These are phyloP conservation scores for Cottus gobio DNA, from an alignment of 2,113 vertebrate species.

Conservation along the genomic window DNA sequence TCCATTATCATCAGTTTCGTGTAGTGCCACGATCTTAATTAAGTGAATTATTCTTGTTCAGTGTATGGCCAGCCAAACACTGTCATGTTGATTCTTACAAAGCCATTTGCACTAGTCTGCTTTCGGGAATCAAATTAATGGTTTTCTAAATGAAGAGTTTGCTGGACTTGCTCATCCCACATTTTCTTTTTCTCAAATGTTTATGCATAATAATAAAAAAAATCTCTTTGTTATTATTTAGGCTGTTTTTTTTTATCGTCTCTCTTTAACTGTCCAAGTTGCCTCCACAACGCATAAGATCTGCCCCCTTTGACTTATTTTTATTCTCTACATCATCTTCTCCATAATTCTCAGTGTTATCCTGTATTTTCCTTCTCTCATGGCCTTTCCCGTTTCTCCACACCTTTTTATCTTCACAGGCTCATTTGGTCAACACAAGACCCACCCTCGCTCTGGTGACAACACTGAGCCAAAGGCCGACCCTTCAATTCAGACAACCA, in stretches of 20 bases:
- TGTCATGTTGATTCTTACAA: neutral
- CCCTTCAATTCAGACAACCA: constrained; percentile 57
- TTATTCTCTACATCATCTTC: neutral
- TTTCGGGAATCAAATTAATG: constrained; percentile 40
- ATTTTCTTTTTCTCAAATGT: constrained; percentile 36
- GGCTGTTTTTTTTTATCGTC: neutral
- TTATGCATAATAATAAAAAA: neutral
- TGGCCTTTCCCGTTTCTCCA: neutral
- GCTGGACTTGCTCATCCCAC: constrained; percentile 36
- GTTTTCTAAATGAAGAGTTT: constrained; percentile 33
- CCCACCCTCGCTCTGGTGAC: constrained; percentile 65
- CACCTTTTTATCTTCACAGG: constrained; percentile 64
- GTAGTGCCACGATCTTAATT: constrained; percentile 37
- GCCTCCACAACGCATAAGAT: neutral
- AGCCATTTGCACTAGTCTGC: neutral
- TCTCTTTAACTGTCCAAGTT: neutral
- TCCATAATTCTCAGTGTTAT: neutral
- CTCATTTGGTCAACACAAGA: constrained; percentile 81
- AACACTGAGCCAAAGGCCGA: constrained; percentile 55
- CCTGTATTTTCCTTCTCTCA: neutral
- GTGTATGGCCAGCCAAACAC: constrained; percentile 40
- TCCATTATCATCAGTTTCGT: constrained; percentile 63
- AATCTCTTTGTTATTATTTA: neutral
- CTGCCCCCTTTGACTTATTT: constrained; percentile 3
- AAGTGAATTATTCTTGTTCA: constrained; percentile 27